Conservation (phyloP, 2,797 vertebrate genomes). For the Avahi laniger region DNA sequence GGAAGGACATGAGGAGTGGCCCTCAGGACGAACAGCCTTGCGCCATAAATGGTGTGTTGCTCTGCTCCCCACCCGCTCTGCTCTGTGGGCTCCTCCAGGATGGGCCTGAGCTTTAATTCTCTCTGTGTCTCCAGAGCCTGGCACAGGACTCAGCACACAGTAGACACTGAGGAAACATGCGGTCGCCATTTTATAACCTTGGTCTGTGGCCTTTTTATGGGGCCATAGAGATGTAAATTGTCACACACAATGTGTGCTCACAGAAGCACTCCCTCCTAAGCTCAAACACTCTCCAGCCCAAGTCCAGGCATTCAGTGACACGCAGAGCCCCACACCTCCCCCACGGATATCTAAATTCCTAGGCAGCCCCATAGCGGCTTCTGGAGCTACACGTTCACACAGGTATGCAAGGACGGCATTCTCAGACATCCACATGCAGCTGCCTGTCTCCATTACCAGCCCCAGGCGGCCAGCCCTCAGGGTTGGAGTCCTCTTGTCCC, state of each 20-base stretch:
- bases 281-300: background rate
- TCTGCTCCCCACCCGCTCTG: background rate
- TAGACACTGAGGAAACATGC: background rate
- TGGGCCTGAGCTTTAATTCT: background rate
- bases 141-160: background rate
- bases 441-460: slow-evolving; percentile 69
- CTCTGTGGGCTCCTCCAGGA: background rate
- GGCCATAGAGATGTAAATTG: background rate
- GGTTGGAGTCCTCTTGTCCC: background rate
- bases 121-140: background rate
- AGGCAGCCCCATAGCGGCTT: slow-evolving; percentile 59
- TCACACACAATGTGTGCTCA: background rate
- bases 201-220: background rate
- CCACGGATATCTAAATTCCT: slow-evolving; percentile 64
- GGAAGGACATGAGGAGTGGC: background rate
- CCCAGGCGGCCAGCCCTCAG: slow-evolving; percentile 52
- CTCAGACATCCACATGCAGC: slow-evolving; percentile 70
- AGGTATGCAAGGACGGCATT: slow-evolving; percentile 63
- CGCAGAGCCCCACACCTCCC: background rate
- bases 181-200: background rate
- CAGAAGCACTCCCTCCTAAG: background rate
- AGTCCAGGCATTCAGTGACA: slow-evolving; percentile 30
- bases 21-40: background rate
- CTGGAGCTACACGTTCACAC: slow-evolving; percentile 58
- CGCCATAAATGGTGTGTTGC: too few relatives aligned